Evolutionary conservation across 2,888 invertebrate genomes (phyloP).

Genomic region (Cheilosia variabilis): DNA sequence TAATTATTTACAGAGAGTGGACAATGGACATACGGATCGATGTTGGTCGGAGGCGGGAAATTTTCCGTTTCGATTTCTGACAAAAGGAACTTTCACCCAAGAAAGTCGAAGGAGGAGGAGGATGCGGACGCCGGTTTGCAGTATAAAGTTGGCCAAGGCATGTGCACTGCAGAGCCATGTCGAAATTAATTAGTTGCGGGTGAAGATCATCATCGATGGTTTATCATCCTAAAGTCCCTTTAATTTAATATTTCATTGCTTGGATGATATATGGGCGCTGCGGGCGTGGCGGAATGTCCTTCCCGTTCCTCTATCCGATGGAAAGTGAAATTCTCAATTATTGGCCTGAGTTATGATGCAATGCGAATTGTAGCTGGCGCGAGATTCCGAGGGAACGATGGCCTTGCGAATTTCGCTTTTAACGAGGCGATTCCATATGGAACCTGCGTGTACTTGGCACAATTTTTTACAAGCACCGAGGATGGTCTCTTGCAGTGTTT

Average conservation of each 20-base stretch:
- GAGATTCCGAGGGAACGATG: constrained; percentile 30
- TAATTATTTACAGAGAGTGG: constrained; percentile 59
- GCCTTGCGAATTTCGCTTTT: constrained; percentile 68
- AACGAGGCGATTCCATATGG: constrained; percentile 23
- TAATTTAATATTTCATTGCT: constrained; percentile 72
- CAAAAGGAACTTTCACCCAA: constrained; percentile 53
- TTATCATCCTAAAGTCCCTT: constrained; percentile 70
- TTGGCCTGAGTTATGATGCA: constrained; percentile 68
- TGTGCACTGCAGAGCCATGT: constrained; percentile 46
- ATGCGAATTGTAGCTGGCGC: constrained; percentile 14
- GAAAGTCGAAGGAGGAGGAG: no score
- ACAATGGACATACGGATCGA: background rate
- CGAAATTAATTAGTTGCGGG: constrained; percentile 75
- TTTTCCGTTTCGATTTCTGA: constrained; percentile 19
- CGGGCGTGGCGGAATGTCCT: constrained; percentile 68
- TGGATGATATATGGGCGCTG: constrained; percentile 52
- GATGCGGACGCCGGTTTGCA: background rate
- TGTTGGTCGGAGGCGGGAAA: background rate
- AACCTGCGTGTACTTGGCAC: constrained; percentile 58
- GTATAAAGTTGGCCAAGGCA: constrained; percentile 44
- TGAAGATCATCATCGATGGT: constrained; percentile 75
- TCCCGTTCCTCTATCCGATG: constrained; percentile 38
- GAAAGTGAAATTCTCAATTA: constrained; percentile 75
- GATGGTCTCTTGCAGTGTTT: background rate
- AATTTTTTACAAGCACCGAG: constrained; percentile 36